A percentile compares a stretch with the other conserved stretches of the same genome.
phyloP scores from a whole-genome alignment of 2,888 invertebrate species.

The Clistopyga incitator region DNA sequence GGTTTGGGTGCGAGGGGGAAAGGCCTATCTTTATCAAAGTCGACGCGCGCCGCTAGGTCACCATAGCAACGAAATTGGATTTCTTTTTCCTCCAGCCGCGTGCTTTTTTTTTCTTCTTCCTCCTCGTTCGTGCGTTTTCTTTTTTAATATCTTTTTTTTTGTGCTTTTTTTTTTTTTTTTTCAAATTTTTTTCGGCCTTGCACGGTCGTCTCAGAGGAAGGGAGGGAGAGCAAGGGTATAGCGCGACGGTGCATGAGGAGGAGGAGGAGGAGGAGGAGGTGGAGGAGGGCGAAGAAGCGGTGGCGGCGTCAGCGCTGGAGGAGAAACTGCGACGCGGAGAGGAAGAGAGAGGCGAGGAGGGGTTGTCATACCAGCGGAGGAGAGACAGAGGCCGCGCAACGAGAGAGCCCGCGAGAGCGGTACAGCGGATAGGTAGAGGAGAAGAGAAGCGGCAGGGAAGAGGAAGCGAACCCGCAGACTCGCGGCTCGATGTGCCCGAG shows the following conservation, averaged over 20 bases:
- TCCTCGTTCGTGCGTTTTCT: too few species aligned
- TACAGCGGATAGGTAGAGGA: slow-evolving; percentile 52
- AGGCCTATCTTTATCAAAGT: slow-evolving; percentile 84
- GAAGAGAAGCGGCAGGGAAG: slow-evolving; percentile 55
- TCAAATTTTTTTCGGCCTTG: slow-evolving; percentile 80
- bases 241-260: neutral
- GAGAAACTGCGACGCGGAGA: slow-evolving; percentile 35
- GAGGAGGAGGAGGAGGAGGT: slow-evolving; percentile 17
- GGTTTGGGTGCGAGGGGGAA: slow-evolving; percentile 44
- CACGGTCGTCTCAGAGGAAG: slow-evolving; percentile 72
- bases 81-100: slow-evolving; percentile 76
- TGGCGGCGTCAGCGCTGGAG: slow-evolving; percentile 11
- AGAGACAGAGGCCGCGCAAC: slow-evolving; percentile 58
- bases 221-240: slow-evolving; percentile 36
- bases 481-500: slow-evolving; percentile 52
- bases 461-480: slow-evolving; percentile 60
- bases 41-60: slow-evolving; percentile 83
- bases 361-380: slow-evolving; percentile 64
- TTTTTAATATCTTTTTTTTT: slow-evolving; percentile 34
- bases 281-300: slow-evolving; percentile 14
- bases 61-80: slow-evolving; percentile 84
- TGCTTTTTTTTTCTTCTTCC: slow-evolving; percentile 76
- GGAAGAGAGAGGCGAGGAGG: slow-evolving; percentile 62
- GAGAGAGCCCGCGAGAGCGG: slow-evolving; percentile 57
- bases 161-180: slow-evolving; percentile 41